These are phyloP conservation scores for Melinaea menophilus DNA, from an alignment of 2,888 invertebrate species.

Conservation along the genomic window DNA sequence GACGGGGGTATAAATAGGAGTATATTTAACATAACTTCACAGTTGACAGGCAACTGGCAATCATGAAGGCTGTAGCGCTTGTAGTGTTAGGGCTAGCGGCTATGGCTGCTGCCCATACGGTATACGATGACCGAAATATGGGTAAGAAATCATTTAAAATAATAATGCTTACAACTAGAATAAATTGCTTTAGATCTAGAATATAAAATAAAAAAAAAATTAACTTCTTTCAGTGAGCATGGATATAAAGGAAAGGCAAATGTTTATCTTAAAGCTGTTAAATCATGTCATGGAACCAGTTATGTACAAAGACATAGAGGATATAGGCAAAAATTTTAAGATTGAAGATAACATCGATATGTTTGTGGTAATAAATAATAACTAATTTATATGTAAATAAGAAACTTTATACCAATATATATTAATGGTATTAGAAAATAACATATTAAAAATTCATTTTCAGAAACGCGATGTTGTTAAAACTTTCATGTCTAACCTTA, in stretches of 20 bases:
- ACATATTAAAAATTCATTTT: slow-evolving; percentile 43
- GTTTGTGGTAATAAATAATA: slow-evolving; percentile 55
- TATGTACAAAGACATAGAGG: slow-evolving; percentile 67
- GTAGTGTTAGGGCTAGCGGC: slow-evolving; percentile 33
- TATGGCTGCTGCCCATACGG: slow-evolving; percentile 31
- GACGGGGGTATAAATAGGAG: slow-evolving; percentile 28
- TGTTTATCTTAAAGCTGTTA: slow-evolving; percentile 68
- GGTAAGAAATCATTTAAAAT: slow-evolving; percentile 21
- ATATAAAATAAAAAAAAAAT: background rate
- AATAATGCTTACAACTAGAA: background rate
- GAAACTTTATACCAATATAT: too few species aligned
- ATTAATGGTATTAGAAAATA: background rate
- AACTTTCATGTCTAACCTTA: slow-evolving; percentile 72
- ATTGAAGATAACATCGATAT: slow-evolving; percentile 62
- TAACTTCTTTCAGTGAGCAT: slow-evolving; percentile 52
- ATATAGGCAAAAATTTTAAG: slow-evolving; percentile 61
- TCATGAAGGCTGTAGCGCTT: slow-evolving; percentile 33
- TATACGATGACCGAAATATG: slow-evolving; percentile 25
- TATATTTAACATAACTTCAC: background rate
- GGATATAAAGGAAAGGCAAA: slow-evolving; percentile 64
- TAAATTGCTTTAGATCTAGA: background rate
- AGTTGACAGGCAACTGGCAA: slow-evolving; percentile 22
- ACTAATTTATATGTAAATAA: background rate
- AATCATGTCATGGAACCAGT: slow-evolving; percentile 70
- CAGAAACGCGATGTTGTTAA: slow-evolving; percentile 79